Evolutionary conservation across 2,888 invertebrate genomes (phyloP), one percentile per base, ranked within the genome.

Genomic region (Eueremaeus valkanovi): DNA sequence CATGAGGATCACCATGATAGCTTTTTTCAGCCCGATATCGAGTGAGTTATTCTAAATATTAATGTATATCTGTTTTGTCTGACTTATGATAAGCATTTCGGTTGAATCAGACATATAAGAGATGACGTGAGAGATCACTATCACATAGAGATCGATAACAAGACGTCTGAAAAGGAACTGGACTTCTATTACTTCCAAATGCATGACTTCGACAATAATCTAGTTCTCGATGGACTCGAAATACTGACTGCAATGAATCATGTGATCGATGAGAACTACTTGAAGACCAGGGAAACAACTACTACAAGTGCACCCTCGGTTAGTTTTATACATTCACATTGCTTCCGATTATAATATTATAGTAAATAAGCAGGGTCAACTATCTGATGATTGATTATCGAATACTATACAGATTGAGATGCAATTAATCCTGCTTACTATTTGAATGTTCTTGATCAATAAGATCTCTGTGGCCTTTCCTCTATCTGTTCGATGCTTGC

Each of bases 131-230:
- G 55, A n/a, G 75, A 75, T 21, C 51, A 55, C 33, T 75, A 72
- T 40, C 45, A 72, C 55, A 42, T 75, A 1, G 75, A 75, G 6
- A 11, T 75, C 16, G 72, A 72, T 36, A 72, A 72, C 8, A 72
- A 75, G 31, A 36, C 36, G 11, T 45, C 33, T 21, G 61, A 61
- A 13, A n/a, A 73, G 9, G 73, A 76, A 18, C n/a, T 61, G 5
- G 76, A 73, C 29, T 76, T 42, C 21, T 76, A 73, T 55, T 70
- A 76, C 31, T 76, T 76, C 18, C 51, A 74, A 58, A 31, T 73
- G 49, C 76, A 76, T 70, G 76, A 76, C 42, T 76, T 61, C 42
- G 76, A 76, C 42, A 16, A 73, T 9, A 76, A 76, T 49, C 63
- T 73, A 3, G 58, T 61, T 36, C 36, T 76, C 40, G 76, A 76